Evolutionary conservation across 2,113 vertebrate species (phyloP), one percentile per base, ranked within the genome.

Genomic region (Eupsittula cactorum): DNA sequence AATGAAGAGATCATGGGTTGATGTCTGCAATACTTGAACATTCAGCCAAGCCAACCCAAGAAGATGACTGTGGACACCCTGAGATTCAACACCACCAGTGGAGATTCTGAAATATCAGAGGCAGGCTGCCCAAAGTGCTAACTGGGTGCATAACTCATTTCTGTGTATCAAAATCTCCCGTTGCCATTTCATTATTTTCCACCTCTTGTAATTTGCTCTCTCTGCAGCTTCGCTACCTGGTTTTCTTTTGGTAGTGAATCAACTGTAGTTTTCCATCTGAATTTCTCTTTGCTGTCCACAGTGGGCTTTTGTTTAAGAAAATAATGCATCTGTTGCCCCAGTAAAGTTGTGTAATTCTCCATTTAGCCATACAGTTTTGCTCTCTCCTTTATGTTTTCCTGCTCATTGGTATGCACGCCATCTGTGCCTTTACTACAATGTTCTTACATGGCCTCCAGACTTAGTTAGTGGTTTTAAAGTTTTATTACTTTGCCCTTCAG

Each of bases 401-500:
- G 46, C 82, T 96, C 80, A 94, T 95, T 44, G 74, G 82, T 96
- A 95, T 93, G 88, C 80, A 77, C 31, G 71, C 90, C 85, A 96
- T 97, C 96, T 96, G 95, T 94, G 87, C 69, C 70, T 70, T 74
- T 87, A 93, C 93, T 90, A 74, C 78, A 90, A 2, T 59, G 84
- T 85, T 95, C 91, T 87, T 78, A 96, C 78, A 92, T 78, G 95
- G 96, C 91, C 85, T 91, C 87, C 63, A 96, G 92, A 91, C 84
- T 96, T 86, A 82, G 81, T 82, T 82, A 83, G 87, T 92, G 83
- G 50, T 93, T 95, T 96, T 78, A 96, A 85, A 95, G 89, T 95
- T 96, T 95, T 94, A 97, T 95, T 92, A 73, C 86, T 97, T 94
- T 96, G 95, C 85, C 94, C 92, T 96, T 96, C 89, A 94, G 87